phyloP scores from a whole-genome alignment of 2,113 vertebrate genomes.

The Lanius ludovicianus region DNA sequence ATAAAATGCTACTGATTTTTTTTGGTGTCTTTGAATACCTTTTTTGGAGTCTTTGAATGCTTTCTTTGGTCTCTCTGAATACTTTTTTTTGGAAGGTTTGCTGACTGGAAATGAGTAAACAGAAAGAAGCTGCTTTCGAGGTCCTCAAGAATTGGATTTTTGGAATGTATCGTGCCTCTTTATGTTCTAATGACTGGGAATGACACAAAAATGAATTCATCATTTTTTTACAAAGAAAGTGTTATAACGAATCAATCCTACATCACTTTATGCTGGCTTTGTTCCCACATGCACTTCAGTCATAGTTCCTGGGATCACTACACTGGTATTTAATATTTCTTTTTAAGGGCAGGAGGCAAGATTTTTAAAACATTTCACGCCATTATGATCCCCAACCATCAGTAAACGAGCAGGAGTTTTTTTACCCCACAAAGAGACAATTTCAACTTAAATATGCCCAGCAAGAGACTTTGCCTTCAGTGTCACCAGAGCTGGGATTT shows the following conservation, averaged over 20 bases:
- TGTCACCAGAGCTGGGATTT: neutral
- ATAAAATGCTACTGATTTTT: neutral
- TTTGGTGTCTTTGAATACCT: neutral
- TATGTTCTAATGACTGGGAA: neutral
- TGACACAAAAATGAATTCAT: neutral
- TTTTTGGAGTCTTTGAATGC: neutral
- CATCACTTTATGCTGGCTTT: neutral
- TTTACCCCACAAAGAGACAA: neutral
- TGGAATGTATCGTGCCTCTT: neutral
- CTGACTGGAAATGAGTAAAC: neutral
- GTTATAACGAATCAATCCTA: neutral
- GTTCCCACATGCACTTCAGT: neutral
- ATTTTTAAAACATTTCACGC: neutral
- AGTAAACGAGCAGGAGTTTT: rapidly evolving
- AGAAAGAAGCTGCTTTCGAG: neutral
- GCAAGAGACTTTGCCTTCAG: neutral
- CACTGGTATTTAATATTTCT: neutral
- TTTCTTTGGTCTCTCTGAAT: neutral
- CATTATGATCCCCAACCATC: neutral
- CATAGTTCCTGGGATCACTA: neutral
- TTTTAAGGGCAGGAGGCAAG: neutral
- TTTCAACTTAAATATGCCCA: neutral
- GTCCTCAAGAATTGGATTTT: neutral
- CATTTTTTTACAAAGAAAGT: neutral
- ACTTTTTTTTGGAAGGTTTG: neutral